Base-by-base conservation (phyloP, 2,797 vertebrate genomes). In the Pteronotus mesoamericanus region DNA sequence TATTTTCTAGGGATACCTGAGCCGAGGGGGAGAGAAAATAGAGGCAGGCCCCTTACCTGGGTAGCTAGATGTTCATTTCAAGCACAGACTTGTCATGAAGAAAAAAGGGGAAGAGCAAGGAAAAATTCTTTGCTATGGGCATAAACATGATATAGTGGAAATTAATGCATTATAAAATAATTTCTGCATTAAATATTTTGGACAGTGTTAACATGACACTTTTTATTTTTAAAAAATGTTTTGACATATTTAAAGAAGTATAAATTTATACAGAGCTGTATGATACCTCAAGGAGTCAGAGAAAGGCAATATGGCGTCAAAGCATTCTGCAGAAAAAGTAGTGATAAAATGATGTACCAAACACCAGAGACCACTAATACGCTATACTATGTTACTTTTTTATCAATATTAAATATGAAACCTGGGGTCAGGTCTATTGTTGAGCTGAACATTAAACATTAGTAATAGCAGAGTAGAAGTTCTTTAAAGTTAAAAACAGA, bases 401-500 rank as follows among this genome's bases (percentile, higher is more conserved):
- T 79, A 42, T 85, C 24, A 37, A 42, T 8, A 51, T 37, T 77
- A 87, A 82, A 29, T 68, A 89, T 37, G 44, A 89, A 94, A 37
- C 64, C 42, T 46, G 22, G 46, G 61, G 24, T 84, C 75, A 42
- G n/a, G 19, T 39, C 44, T 46, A 6, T 72, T 83, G 34, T 39
- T 77, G 86, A 72, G 9, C 29, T 21, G 71, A 72, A 77, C 9
- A 87, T 82, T 42, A 57, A 72, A 44, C 14, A 59, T 71, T 72
- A 74, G 44, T 78, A 86, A 53, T 42, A 83, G 29, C n/a, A 69
- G 32, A 83, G 6, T 16, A 66, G 11, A 34, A 68, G n/a, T 74
- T 91, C n/a, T 96, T 94, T 71, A 42, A 77, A 72, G 46, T 69
- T 84, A 72, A 94, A 91, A 88, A 69, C 19, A 46, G 19, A 83